Percentiles rank a stretch among this genome's conserved stretches.
These are phyloP conservation scores for Sinonovacula constricta DNA, from an alignment of 1,140 invertebrate genomes.

Conservation along the genomic window DNA sequence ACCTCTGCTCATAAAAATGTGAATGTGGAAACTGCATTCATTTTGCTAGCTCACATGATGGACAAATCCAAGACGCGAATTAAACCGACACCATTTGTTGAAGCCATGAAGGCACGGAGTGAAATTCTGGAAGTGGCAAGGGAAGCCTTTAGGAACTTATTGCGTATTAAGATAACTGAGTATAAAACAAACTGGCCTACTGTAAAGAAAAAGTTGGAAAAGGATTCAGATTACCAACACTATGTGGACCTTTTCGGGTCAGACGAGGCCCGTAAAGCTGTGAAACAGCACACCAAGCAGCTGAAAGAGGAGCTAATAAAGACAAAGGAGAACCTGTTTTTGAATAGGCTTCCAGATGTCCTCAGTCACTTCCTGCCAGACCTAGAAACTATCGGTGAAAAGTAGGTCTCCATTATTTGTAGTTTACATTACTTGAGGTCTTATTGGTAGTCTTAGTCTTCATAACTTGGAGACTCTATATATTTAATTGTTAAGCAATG, in stretches of 20 bases:
- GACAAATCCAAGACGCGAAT: slow-evolving; percentile 85
- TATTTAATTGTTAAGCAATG: too few relatives aligned
- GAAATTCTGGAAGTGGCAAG: slow-evolving; percentile 88
- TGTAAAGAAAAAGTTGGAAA: slow-evolving; percentile 90
- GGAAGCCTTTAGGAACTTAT: slow-evolving; percentile 72
- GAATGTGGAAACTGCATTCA: slow-evolving; percentile 96
- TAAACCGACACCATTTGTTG: slow-evolving; percentile 90
- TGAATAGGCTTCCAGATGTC: slow-evolving; percentile 89
- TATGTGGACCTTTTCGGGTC: slow-evolving; percentile 95
- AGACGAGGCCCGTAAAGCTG: slow-evolving; percentile 89
- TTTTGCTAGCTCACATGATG: slow-evolving; percentile 94
- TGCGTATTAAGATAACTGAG: slow-evolving; percentile 82
- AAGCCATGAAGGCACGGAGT: slow-evolving; percentile 91
- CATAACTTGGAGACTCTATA: too few relatives aligned
- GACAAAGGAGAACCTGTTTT: slow-evolving; percentile 88
- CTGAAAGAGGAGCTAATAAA: slow-evolving; percentile 91
- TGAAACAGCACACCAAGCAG: slow-evolving; percentile 89
- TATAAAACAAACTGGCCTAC: slow-evolving; percentile 92
- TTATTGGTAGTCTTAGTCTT: too few relatives aligned
- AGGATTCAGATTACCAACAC: slow-evolving; percentile 92
- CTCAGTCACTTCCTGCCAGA: slow-evolving; percentile 91
- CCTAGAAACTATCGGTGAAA: slow-evolving; percentile 86
- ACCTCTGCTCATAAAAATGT: slow-evolving; percentile 98
- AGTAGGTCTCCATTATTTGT: slow-evolving; percentile 81
- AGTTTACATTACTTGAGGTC: too few relatives aligned